Evolutionary conservation across 92 coral and sea anemone genomes (phyloP).

Genomic region (Heteractis magnifica): DNA sequence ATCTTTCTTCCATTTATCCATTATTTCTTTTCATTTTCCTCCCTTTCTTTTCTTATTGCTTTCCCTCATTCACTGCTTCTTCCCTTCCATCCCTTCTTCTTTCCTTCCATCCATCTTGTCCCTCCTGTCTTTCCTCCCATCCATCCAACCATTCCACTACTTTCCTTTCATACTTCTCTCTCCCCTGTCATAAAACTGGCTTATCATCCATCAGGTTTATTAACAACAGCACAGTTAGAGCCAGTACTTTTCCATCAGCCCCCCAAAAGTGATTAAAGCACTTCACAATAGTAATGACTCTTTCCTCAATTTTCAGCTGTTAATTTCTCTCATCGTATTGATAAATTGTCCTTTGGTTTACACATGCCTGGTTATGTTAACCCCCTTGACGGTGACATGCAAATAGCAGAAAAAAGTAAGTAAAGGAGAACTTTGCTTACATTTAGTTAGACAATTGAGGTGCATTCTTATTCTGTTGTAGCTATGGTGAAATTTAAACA

Average conservation of each 20-base stretch:
- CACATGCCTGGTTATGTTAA: slow-evolving; percentile 81
- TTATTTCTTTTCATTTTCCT: too few species aligned
- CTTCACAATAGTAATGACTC: not conserved
- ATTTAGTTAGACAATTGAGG: too few species aligned
- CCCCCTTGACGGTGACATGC: slow-evolving; percentile 93
- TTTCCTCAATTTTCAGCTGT: slow-evolving; percentile 42
- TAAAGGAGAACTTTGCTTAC: not conserved
- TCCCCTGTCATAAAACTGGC: not conserved
- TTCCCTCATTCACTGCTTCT: not conserved
- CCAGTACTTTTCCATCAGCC: too few species aligned
- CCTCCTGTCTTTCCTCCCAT: not conserved
- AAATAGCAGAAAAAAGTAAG: slow-evolving; percentile 74
- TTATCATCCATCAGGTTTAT: too few species aligned
- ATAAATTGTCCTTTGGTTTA: slow-evolving; percentile 82
- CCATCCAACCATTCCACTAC: not conserved
- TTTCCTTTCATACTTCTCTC: not conserved
- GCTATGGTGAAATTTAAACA: too few species aligned
- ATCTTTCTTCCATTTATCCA: too few species aligned
- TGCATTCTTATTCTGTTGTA: too few species aligned
- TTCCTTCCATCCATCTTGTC: not conserved
- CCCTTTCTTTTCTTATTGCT: not conserved
- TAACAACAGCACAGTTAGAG: too few species aligned
- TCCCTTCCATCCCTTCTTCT: not conserved
- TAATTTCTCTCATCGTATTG: slow-evolving; percentile 95
- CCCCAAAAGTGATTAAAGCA: too few species aligned